phyloP scores from a whole-genome alignment of 2,113 vertebrate species.

The Danio rerio region GRCz12tu NC_133180.1:37257501-37258000 shows the following conservation, averaged over 20 bases:
- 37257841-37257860: too few species aligned
- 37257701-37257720: not conserved
- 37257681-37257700: conserved; percentile 1
- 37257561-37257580: conserved; percentile 38
- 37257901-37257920: too few species aligned
- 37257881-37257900: too few species aligned
- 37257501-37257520: conserved; percentile 34
- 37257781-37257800: conserved; percentile 19
- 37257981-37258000: too few species aligned
- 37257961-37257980: too few species aligned
- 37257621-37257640: conserved; percentile 22
- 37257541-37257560: conserved; percentile 25
- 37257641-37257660: conserved; percentile 33
- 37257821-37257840: too few species aligned
- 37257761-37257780: conserved; percentile 10
- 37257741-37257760: conserved; percentile 22
- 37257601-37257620: conserved; percentile 43
- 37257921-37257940: too few species aligned
- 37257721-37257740: not conserved
- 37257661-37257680: conserved; percentile 24
- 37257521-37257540: conserved; percentile 37
- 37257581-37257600: conserved; percentile 22
- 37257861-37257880: too few species aligned
- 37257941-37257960: too few species aligned
- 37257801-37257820: too few species aligned